phyloP scores from a whole-genome alignment of 2,113 vertebrate species.

The Anas platyrhynchos region DNA sequence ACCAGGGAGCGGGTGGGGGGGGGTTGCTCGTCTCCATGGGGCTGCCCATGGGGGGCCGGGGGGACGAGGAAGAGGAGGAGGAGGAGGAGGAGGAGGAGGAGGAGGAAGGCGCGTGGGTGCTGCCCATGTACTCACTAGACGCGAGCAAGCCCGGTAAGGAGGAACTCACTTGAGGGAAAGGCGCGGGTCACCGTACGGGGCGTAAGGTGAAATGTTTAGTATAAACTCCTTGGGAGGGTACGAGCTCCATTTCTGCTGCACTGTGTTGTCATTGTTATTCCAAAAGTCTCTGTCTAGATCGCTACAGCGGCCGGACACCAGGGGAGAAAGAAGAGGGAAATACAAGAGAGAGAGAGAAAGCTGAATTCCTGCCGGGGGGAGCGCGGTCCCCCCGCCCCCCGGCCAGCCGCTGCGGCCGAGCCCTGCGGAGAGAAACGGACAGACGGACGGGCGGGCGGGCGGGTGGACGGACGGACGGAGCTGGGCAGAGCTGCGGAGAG shows the following conservation, averaged over 20 bases:
- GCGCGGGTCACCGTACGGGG: slow-evolving; percentile 97
- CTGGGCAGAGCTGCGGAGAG: slow-evolving; percentile 42
- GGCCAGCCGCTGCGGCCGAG: background rate
- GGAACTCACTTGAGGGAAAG: slow-evolving; percentile 99
- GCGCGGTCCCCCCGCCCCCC: background rate
- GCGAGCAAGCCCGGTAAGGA: slow-evolving; percentile 80
- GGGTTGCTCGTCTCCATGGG: slow-evolving; percentile 96
- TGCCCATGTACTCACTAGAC: slow-evolving; percentile 75
- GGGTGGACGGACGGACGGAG: background rate
- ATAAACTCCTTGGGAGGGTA: slow-evolving; percentile 99
- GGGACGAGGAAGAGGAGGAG: slow-evolving; percentile 18
- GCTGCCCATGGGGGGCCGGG: slow-evolving; percentile 82
- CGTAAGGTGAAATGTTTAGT: slow-evolving; percentile 99
- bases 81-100: slow-evolving; percentile 21
- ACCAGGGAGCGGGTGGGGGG: background rate
- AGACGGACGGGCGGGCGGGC: background rate
- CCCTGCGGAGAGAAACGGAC: slow-evolving; percentile 56
- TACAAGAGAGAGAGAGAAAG: slow-evolving; percentile 81
- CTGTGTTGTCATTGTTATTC: slow-evolving; percentile 99
- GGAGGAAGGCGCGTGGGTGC: slow-evolving; percentile 56
- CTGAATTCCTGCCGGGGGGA: slow-evolving; percentile 73
- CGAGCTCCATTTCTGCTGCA: slow-evolving; percentile 99
- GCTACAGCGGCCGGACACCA: slow-evolving; percentile 86
- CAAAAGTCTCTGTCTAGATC: slow-evolving; percentile 99
- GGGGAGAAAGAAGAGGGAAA: slow-evolving; percentile 82